Evolutionary conservation across 2,888 invertebrate genomes (phyloP).

Genomic region (Penaeus monodon): DNA sequence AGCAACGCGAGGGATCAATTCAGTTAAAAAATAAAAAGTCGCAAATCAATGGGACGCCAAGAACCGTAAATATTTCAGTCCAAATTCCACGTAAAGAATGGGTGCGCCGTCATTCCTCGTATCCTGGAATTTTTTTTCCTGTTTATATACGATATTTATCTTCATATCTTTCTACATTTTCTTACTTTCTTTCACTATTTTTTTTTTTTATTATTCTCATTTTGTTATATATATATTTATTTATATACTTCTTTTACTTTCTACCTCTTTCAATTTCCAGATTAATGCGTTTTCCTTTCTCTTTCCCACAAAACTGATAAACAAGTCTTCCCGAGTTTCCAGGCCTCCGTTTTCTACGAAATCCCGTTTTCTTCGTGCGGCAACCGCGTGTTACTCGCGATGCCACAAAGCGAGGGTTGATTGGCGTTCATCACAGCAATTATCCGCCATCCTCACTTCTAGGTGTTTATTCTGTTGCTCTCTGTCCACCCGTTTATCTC

Average conservation of each 20-base stretch:
- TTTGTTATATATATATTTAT: too few species aligned
- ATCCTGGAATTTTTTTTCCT: too few species aligned
- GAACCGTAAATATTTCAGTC: too few species aligned
- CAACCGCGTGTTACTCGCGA: neutral
- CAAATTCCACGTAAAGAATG: neutral
- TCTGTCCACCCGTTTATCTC: neutral
- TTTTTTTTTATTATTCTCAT: too few species aligned
- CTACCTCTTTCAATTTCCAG: neutral
- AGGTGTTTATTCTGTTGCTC: neutral
- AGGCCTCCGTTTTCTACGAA: too few species aligned
- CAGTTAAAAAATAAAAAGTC: too few species aligned
- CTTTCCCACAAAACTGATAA: neutral
- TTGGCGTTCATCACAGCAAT: neutral
- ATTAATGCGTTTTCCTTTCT: neutral
- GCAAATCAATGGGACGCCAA: too few species aligned
- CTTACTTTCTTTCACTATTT: neutral
- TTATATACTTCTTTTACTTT: neutral
- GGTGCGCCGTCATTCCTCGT: neutral
- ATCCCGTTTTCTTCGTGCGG: neutral
- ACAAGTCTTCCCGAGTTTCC: too few species aligned
- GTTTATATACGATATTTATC: too few species aligned
- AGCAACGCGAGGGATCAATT: too few species aligned
- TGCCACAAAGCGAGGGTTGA: neutral
- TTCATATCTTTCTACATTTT: too few species aligned
- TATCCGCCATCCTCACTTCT: constrained; percentile 2